Base-by-base conservation (phyloP, 2,888 invertebrate species). In the Xiphydria camelus region DNA sequence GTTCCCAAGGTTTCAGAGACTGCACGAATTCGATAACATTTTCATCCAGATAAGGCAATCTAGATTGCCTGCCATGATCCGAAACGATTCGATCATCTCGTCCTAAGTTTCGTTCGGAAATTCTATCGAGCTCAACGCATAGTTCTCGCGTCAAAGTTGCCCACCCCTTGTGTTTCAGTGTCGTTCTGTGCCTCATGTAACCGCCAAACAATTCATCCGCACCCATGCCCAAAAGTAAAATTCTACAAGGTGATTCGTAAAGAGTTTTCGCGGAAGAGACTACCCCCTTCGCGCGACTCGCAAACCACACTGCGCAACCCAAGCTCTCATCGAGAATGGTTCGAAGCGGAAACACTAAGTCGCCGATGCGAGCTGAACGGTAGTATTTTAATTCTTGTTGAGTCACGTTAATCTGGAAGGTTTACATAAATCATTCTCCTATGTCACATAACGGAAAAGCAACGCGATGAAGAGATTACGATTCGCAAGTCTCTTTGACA, bases 161-260 rank as follows among this genome's bases (percentile, higher is more conserved):
- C 80, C 78, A 82, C 61, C 78, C 80, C 55, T 72, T 73, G 10
- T 83, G 81, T 62, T 78, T 82, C 45, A 83, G 84, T 3, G 84
- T 84, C 56, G 85, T 88, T 61, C 94, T 82, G 69, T 98, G 96
- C 47, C 94, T 82, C 22, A 87, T 86, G 70, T 98, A 98, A 2
- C 98, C 98, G 36, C 93, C 96, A 69, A 98, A 89, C 51, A 97
- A 81, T 78, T 99, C 99, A 80, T 99, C 99, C 1, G 98, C 97
- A 4, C 98, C 98, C 79, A 93, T 93, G 22, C 98, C 98, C 59
- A 91, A 78, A 55, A 96, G 74, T 47, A 94, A 76, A 14, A 94
- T 86, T 72, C 89, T 82, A 56, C 85, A 83, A 14, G 84, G 77
- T 23, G 88, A 86, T 44, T 67, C 70, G 50, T 80, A 82, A 3